Base-by-base conservation (phyloP, 1,140 invertebrate genomes). In the Pantala flavescens region DNA sequence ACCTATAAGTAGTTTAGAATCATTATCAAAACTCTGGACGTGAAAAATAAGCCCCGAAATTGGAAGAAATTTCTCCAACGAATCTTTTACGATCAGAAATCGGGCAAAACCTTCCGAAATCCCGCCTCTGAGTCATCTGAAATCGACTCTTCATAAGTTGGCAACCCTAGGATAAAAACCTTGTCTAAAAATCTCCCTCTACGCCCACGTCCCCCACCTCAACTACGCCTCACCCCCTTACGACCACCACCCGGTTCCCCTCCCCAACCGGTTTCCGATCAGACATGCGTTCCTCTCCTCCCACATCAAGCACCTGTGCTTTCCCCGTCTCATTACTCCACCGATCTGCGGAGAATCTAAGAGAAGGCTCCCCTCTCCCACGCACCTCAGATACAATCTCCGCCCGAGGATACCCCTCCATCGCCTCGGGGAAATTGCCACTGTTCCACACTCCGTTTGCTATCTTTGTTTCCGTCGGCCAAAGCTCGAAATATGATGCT, bases 381-480 rank as follows among this genome's bases (percentile, higher is more conserved):
- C 49, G 49, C 49, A 16, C 49, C 49, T 21, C 49, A 19, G 49
- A 63, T 63, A 63, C 49, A 21, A 63, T 63, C 49, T 63, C n/a
- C n/a, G 49, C 49, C 49, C n/a, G 49, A 21, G 49, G 49, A 16
- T 63, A 19, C n/a, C 12, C 3, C 23, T 71, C 72, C 70, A 72
- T 75, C 74, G 74, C 74, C 75, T 72, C 72, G 43, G 71, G 81
- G 81, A 80, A 83, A 81, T 81, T 79, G 74, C 79, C 78, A 77
- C 79, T 79, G 80, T 77, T 77, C 71, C 74, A 78, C 77, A 75
- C 77, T 77, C 77, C 73, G 74, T 74, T 36, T 9, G 2, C 28
- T 36, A 36, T 36, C 28, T 36, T 36, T 36, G 28, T 36, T 36
- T 36, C 28, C 28, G 28, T 36, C 28, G 28, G 28, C 28, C 28